Base-by-base conservation (phyloP, 2,797 vertebrate species). In the Tokudaia muenninki region DNA sequence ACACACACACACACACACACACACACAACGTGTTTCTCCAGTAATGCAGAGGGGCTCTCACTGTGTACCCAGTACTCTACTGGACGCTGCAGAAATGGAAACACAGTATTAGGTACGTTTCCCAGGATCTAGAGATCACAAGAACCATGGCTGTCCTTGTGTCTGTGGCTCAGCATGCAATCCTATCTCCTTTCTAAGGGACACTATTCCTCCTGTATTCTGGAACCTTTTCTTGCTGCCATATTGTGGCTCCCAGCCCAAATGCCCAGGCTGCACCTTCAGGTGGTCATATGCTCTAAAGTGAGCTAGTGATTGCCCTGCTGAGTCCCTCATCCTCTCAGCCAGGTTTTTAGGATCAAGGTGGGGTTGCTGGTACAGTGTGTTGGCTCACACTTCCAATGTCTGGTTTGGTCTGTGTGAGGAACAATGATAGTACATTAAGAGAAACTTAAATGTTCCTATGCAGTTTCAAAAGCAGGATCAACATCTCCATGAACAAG, bases 391-490 rank as follows among this genome's bases (percentile, higher is more conserved):
- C 12, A 75, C 55, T 87, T 37, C 88, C 52, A 34, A 74, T 52
- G 63, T 26, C 52, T 93, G 22, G 59, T 77, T 26, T 83, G 37
- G 44, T 84, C 90, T 87, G 72, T 37, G n/a, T 19, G 74, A 84
- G 70, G 47, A 92, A 1, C 14, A 52, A 57, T 74, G 52, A 80
- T 6, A 84, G 77, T 82, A 61, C 55, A 52, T 65, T 44, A 79
- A 96, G 79, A 83, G 22, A 95, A 93, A 92, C 29, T 37, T 75
- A 29, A 72, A 78, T 52, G 57, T 87, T 70, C 50, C 55, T 11
- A 59, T 16, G 21, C 34, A 67, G 29, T 59, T 90, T 94, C 57
- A 95, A 91, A 91, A 84, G 82, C 50, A 92, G 94, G 14, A 90
- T 95, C n/a, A 81, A 65, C 12, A 93, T n/a, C 26, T 82, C 52